Percentiles rank a stretch among this genome's conserved stretches.
These are phyloP conservation scores for Strigamia crassipes DNA, from an alignment of 2,888 invertebrate species.

Conservation along the genomic window DNA sequence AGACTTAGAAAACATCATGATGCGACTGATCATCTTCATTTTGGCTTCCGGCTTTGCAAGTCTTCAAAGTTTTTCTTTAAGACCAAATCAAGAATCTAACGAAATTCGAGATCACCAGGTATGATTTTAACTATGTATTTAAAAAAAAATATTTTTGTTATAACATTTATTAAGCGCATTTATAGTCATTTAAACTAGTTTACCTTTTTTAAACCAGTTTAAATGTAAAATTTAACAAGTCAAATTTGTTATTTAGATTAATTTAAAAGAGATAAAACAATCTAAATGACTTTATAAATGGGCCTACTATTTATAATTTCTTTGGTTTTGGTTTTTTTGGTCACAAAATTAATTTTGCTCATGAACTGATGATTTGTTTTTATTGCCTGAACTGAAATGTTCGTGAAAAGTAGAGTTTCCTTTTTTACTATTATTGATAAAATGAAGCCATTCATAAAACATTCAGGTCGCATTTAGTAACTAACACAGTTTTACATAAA, in stretches of 20 bases:
- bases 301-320: neutral
- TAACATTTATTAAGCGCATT: no score
- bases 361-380: neutral
- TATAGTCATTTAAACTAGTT: no score
- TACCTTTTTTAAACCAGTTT: no score
- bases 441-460: neutral
- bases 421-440: neutral
- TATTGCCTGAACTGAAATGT: neutral
- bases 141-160: neutral
- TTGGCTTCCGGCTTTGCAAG: neutral
- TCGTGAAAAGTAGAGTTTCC: no score
- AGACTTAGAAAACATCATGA: neutral
- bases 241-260: no score
- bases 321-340: neutral
- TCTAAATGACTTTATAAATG: no score
- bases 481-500: neutral
- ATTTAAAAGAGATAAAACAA: no score
- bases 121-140: neutral
- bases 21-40: neutral
- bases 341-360: no score
- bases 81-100: constrained; percentile 10
- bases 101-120: constrained; percentile 32
- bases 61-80: constrained; percentile 6
- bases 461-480: neutral
- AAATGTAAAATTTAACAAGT: no score